phyloP scores from a whole-genome alignment of 2,888 invertebrate genomes.

The Agrotis segetum region DNA sequence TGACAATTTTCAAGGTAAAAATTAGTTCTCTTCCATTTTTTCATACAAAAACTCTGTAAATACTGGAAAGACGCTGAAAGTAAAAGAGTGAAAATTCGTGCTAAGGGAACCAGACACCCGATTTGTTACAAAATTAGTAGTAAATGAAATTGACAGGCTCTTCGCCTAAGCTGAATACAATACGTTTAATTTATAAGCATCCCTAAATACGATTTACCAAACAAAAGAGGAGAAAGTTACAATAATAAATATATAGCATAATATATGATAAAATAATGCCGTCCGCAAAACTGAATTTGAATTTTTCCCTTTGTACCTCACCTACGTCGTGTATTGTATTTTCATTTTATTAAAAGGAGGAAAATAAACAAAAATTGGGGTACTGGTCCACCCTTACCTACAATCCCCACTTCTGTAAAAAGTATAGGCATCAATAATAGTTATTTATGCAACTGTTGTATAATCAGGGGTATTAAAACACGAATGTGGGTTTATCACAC shows the following conservation, averaged over 20 bases:
- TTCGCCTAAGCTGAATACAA: constrained; percentile 5
- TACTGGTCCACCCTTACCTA: constrained; percentile 47
- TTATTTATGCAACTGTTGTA: no score
- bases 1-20: no score
- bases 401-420: constrained; percentile 31
- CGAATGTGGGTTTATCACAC: no score
- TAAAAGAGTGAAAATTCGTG: no score
- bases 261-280: constrained; percentile 74
- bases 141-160: neutral
- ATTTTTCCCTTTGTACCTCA: constrained; percentile 77
- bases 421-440: constrained; percentile 3
- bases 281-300: constrained; percentile 76
- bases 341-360: constrained; percentile 81
- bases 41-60: no score
- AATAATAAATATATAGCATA: constrained; percentile 68
- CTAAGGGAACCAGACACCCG: no score
- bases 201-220: constrained; percentile 67
- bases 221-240: constrained; percentile 50
- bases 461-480: no score
- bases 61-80: no score
- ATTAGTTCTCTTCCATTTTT: no score
- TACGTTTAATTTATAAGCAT: constrained; percentile 52
- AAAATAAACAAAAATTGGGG: constrained; percentile 78
- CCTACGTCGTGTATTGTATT: constrained; percentile 75
- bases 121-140: neutral